Conservation (phyloP, 1,140 invertebrate genomes). For the Elymnias hypermnestra region DNA sequence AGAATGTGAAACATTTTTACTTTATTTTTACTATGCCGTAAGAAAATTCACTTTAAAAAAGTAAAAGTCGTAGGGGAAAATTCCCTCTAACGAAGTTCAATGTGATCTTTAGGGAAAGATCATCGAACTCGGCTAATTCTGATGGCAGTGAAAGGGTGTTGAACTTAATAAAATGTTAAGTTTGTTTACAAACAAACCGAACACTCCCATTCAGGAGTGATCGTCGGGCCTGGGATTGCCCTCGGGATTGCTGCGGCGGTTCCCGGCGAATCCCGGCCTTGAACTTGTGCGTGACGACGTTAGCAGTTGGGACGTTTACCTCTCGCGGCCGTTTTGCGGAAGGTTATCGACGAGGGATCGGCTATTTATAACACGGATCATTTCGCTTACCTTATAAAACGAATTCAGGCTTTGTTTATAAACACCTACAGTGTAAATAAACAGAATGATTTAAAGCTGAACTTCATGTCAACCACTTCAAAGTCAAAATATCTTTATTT, state of each 20-base stretch:
- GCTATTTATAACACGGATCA: too few species aligned
- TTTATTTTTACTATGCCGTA: too few species aligned
- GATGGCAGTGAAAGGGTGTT: constrained; percentile 16
- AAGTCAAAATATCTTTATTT: too few species aligned
- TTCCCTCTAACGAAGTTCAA: too few species aligned
- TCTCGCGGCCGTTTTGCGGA: constrained; percentile 2
- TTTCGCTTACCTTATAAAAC: too few species aligned
- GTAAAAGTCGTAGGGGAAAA: too few species aligned
- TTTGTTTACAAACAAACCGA: constrained; percentile 36
- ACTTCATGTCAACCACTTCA: too few species aligned
- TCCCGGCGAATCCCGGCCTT: constrained; percentile 31
- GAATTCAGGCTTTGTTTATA: too few species aligned
- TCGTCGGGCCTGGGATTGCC: constrained; percentile 16
- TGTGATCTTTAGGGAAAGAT: constrained; percentile 8
- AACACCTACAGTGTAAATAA: too few species aligned
- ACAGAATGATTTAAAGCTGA: too few species aligned
- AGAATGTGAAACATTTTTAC: too few species aligned
- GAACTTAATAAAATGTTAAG: constrained; percentile 22
- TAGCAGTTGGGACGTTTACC: constrained; percentile 16
- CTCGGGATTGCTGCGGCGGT: constrained; percentile 26
- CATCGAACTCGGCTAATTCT: constrained; percentile 18
- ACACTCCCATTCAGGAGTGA: constrained; percentile 23
- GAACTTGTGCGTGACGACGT: constrained; percentile 35
- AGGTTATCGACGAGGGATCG: neutral
- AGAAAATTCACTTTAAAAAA: too few species aligned